Evolutionary conservation across 2,113 vertebrate species (phyloP).

Genomic region (Bambusicola thoracicus): DNA sequence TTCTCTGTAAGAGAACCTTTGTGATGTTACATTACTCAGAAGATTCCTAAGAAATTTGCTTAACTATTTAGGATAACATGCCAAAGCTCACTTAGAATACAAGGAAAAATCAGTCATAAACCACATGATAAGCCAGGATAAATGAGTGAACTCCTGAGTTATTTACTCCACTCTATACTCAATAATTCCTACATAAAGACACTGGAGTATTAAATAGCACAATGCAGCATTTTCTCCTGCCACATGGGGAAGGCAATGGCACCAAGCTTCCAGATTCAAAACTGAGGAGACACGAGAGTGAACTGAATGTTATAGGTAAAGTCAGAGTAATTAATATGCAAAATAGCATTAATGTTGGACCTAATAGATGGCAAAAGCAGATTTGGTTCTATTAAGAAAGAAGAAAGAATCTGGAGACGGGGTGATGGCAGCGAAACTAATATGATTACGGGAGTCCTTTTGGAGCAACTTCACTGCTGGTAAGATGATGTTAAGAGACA

Average conservation of each 20-base stretch:
- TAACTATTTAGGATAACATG: background rate
- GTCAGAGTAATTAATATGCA: conserved; percentile 49
- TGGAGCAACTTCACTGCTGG: conserved; percentile 48
- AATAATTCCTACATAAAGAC: background rate
- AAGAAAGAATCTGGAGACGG: conserved; percentile 49
- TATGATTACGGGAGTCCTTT: conserved; percentile 62
- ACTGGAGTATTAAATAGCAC: background rate
- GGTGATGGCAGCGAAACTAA: conserved; percentile 64
- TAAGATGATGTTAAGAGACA: conserved; percentile 66
- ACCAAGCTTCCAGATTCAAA: background rate
- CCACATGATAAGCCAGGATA: background rate
- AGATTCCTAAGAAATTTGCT: background rate
- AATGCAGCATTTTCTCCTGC: background rate
- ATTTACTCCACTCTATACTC: background rate
- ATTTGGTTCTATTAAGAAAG: conserved; percentile 54
- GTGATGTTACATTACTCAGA: background rate
- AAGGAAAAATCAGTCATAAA: background rate
- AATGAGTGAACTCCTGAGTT: background rate
- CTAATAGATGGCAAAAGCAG: conserved; percentile 63
- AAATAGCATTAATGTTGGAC: conserved; percentile 52
- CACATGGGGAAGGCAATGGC: background rate
- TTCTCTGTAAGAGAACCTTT: background rate
- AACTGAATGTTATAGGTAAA: background rate
- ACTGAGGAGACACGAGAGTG: background rate
- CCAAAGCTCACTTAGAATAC: background rate